Conservation (phyloP, 1,140 invertebrate species). For the Euglossa dilemma region DNA sequence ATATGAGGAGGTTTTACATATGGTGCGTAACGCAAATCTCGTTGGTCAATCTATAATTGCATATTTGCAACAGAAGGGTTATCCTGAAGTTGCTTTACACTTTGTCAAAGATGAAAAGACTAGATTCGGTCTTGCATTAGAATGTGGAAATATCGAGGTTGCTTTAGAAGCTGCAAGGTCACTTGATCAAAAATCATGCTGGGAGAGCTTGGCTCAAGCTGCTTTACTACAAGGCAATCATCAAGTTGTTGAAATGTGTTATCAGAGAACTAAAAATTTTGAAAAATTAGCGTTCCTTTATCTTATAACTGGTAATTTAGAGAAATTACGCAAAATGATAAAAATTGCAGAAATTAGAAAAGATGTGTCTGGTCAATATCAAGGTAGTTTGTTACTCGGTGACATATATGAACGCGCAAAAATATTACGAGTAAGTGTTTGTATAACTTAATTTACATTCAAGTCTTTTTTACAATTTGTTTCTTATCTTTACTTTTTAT, state of each 20-base stretch:
- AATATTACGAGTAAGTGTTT: constrained; percentile 89
- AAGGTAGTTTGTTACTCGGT: constrained; percentile 95
- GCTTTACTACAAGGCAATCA: constrained; percentile 97
- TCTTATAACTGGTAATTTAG: constrained; percentile 98
- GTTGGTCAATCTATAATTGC: constrained; percentile 99
- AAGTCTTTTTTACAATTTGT: constrained; percentile 5
- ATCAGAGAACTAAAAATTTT: constrained; percentile 99
- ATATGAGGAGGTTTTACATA: constrained; percentile 99
- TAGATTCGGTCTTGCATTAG: constrained; percentile 96
- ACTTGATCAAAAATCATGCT: constrained; percentile 96
- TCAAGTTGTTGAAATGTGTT: constrained; percentile 99
- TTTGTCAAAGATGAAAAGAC: constrained; percentile 99
- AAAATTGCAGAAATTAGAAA: constrained; percentile 99
- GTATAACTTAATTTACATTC: not conserved
- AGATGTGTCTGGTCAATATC: constrained; percentile 98
- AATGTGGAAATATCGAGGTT: constrained; percentile 99
- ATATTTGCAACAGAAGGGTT: constrained; percentile 99
- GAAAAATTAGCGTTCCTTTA: constrained; percentile 99
- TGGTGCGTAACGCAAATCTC: constrained; percentile 97
- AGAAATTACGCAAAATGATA: constrained; percentile 99
- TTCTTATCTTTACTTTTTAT: constrained; percentile 33
- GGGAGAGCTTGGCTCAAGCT: constrained; percentile 98
- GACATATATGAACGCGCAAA: constrained; percentile 95
- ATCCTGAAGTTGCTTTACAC: constrained; percentile 99
- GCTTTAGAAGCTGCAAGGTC: constrained; percentile 96